A percentile compares a stretch with the other conserved stretches of the same genome.
phyloP scores from a whole-genome alignment of 2,888 invertebrate genomes.

The Ophonus ardosiacus region DNA sequence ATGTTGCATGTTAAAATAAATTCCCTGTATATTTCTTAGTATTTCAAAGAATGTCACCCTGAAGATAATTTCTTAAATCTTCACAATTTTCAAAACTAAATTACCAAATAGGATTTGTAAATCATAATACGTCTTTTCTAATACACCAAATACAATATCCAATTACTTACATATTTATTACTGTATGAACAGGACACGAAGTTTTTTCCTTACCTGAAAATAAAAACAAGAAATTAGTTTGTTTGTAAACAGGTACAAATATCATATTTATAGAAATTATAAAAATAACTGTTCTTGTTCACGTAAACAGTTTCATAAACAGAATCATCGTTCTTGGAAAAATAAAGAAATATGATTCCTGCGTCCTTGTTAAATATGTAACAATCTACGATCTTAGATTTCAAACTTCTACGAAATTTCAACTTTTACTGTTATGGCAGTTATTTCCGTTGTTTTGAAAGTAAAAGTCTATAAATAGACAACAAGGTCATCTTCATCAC shows the following conservation, averaged over 20 bases:
- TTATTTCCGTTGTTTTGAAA: constrained; percentile 36
- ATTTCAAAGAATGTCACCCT: too few relatives aligned
- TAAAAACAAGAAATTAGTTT: constrained; percentile 3
- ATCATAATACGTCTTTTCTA: too few relatives aligned
- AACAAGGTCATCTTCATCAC: constrained; percentile 16
- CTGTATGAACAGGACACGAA: neutral
- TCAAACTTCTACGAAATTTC: constrained; percentile 18
- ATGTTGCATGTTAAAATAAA: too few relatives aligned
- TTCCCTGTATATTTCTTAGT: too few relatives aligned
- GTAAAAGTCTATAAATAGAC: constrained; percentile 46
- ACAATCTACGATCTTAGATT: neutral
- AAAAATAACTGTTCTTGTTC: neutral
- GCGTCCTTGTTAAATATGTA: constrained; percentile 1
- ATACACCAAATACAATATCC: too few relatives aligned
- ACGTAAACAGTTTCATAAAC: neutral
- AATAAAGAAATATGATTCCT: neutral
- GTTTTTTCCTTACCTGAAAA: constrained; percentile 9
- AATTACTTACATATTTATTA: too few relatives aligned
- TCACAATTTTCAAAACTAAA: too few relatives aligned
- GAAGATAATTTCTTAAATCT: too few relatives aligned
- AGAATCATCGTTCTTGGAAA: neutral
- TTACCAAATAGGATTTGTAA: too few relatives aligned
- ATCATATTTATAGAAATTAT: neutral
- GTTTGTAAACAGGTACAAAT: neutral
- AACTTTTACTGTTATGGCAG: constrained; percentile 35